A percentile compares a stretch with the other conserved stretches of the same genome.
phyloP scores from a whole-genome alignment of 1,140 invertebrate genomes.

The Pararge aegeria region DNA sequence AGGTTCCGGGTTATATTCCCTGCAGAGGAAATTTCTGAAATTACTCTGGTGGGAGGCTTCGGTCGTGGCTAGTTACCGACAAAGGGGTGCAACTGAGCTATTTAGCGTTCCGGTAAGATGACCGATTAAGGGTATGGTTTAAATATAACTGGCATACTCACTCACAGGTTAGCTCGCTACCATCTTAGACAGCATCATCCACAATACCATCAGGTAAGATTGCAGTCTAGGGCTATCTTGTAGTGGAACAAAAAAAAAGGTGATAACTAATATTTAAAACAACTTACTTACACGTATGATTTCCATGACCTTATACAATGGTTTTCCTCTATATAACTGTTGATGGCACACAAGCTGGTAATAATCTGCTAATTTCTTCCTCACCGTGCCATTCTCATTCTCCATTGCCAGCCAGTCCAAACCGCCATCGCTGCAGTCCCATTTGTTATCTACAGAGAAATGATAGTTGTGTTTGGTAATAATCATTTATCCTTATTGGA shows the following conservation, averaged over 20 bases:
- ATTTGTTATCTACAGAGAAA: constrained; percentile 60
- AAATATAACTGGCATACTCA: too few relatives aligned
- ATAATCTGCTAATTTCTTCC: constrained; percentile 59
- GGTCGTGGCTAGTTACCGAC: too few relatives aligned
- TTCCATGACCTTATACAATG: constrained; percentile 73
- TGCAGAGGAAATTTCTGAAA: too few relatives aligned
- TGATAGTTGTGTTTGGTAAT: not conserved
- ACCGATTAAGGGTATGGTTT: too few relatives aligned
- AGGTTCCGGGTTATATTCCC: too few relatives aligned
- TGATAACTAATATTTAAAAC: too few relatives aligned
- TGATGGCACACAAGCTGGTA: constrained; percentile 68
- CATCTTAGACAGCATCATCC: not conserved
- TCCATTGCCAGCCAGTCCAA: constrained; percentile 74
- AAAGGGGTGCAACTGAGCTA: too few relatives aligned
- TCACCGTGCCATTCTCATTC: constrained; percentile 52
- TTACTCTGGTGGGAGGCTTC: too few relatives aligned
- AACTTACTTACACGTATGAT: constrained; percentile 67
- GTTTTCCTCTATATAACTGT: constrained; percentile 69
- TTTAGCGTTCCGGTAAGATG: too few relatives aligned
- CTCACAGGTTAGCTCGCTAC: too few relatives aligned
- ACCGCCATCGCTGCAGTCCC: constrained; percentile 75
- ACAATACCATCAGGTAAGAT: not conserved
- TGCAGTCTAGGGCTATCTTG: not conserved
- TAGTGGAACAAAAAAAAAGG: not conserved
- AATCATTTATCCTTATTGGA: too few relatives aligned